Conservation (phyloP, 2,797 vertebrate species). For the Darevskia nairensis region DNA sequence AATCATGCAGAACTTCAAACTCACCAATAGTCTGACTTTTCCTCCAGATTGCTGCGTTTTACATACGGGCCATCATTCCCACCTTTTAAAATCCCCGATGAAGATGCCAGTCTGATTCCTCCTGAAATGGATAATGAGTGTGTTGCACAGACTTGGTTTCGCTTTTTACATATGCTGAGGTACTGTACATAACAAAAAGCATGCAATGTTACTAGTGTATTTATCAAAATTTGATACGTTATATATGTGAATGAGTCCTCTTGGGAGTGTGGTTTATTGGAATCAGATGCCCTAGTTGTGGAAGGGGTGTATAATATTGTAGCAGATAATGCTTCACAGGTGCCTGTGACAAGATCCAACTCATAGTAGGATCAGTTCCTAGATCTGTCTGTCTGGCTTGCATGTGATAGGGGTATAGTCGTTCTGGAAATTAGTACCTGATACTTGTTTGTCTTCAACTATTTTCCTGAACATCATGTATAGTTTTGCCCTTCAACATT, state of each 20-base stretch:
- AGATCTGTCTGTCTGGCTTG: background rate
- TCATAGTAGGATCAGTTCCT: background rate
- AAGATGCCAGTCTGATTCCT: constrained; percentile 90
- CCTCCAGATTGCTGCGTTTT: constrained; percentile 86
- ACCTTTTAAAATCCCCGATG: constrained; percentile 89
- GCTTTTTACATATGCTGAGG: constrained; percentile 95
- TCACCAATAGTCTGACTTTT: constrained; percentile 43
- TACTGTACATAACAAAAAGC: constrained; percentile 62
- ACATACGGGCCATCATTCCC: constrained; percentile 91
- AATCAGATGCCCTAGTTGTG: background rate
- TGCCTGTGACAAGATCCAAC: background rate
- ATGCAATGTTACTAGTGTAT: background rate
- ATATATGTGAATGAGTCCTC: background rate
- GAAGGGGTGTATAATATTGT: background rate
- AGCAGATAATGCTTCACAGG: background rate
- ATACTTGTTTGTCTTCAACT: background rate
- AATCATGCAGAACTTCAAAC: background rate
- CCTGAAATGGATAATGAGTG: constrained; percentile 90
- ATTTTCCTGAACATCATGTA: background rate
- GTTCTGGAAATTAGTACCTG: background rate
- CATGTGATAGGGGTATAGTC: background rate
- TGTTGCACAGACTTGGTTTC: constrained; percentile 92
- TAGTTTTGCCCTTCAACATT: background rate
- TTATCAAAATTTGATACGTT: background rate
- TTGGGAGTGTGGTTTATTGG: background rate